A percentile compares a stretch with the other conserved stretches of the same genome.
Conservation (phyloP, 2,113 vertebrate species). For the Daubentonia madagascariensis region DNA sequence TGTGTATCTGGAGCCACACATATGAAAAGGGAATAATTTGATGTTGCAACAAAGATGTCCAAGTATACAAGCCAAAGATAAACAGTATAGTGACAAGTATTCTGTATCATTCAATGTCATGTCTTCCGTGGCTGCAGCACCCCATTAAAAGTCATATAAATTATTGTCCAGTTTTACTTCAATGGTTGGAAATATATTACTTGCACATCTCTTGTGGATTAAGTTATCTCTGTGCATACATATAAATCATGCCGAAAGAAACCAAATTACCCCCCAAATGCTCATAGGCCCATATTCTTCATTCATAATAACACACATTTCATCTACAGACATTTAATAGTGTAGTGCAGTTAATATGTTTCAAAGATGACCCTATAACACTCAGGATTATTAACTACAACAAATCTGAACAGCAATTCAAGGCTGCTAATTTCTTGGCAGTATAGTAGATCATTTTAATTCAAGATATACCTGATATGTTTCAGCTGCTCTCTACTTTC, state of each 20-base stretch:
- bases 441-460: constrained; percentile 60
- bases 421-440: constrained; percentile 58
- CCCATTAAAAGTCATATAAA: constrained; percentile 76
- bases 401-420: constrained; percentile 61
- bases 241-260: constrained; percentile 74
- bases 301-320: constrained; percentile 73
- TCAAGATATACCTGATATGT: constrained; percentile 27
- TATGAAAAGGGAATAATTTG: constrained; percentile 38
- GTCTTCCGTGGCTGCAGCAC: constrained; percentile 58
- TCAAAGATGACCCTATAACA: constrained; percentile 71
- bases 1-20: not conserved
- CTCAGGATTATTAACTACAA: constrained; percentile 67
- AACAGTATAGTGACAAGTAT: constrained; percentile 54
- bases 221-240: constrained; percentile 68
- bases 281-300: constrained; percentile 62
- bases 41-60: constrained; percentile 31
- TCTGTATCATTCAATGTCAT: constrained; percentile 63
- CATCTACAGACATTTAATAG: constrained; percentile 74
- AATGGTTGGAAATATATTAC: constrained; percentile 78
- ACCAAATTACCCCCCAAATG: constrained; percentile 72
- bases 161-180: constrained; percentile 75
- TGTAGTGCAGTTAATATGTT: constrained; percentile 69
- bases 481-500: not conserved
- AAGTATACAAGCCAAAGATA: constrained; percentile 61
- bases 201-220: constrained; percentile 71